Base-by-base conservation (phyloP, 2,113 vertebrate species). In the Callithrix jacchus region DNA sequence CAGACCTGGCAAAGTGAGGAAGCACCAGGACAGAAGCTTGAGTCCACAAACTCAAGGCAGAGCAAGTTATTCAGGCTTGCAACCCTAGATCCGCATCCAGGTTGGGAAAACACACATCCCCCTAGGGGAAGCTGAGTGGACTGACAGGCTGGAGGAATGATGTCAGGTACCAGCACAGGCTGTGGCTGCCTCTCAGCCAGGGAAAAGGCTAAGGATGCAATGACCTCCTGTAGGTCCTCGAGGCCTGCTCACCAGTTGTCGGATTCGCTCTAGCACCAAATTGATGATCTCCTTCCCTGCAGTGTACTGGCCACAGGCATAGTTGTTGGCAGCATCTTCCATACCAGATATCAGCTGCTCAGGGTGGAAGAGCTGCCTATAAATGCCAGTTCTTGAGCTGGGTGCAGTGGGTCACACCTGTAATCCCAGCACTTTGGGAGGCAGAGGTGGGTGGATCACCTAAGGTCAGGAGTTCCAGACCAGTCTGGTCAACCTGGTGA, bases 261-360 rank as follows among this genome's bases (percentile, higher is more conserved):
- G 98, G 92, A 99, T 95, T 3, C 99, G 98, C 91, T 99, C 99
- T 88, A 99, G 97, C 87, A 99, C 99, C 0, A 98, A 95, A 89
- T 99, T 98, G 13, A 99, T 99, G 73, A 99, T 99, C 94, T 99
- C 99, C 37, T 99, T 99, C 70, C 99, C 99, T 40, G 99, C 98
- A 2, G 99, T 99, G 97, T 99, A 99, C 97, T 99, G 99, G 13
- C 99, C 99, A n/a, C 98, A 98, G 64, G 99, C 99, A 47, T 99
- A 99, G 98, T 99, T 99, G 96, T 99, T 99, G 61, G 99, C 99
- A 58, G 99, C 99, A 94, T 99, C 99, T 95, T 99, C 99, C 98
- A 99, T 99, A 49, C 99, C 99, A 98, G 99, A 99, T 95, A 99
- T 99, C 95, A 99, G 98, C 77, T 99, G 99, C 82, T 99, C 99